A percentile compares a stretch with the other conserved stretches of the same genome.
These are phyloP conservation scores for Paracanthobrama guichenoti DNA, from an alignment of 2,113 vertebrate genomes.

Conservation along the genomic window DNA sequence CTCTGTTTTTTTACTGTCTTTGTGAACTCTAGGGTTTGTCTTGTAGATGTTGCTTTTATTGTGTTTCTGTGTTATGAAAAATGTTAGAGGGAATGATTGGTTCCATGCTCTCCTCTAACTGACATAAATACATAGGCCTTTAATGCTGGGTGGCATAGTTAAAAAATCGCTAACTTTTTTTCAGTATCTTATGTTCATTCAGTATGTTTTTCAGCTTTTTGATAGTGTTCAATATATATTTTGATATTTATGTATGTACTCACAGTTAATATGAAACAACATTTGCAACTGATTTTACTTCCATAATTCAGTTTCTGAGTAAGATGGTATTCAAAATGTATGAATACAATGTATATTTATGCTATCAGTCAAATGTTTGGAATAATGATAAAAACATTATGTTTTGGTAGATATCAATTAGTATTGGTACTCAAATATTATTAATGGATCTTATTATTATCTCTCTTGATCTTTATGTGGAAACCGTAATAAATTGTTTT, in stretches of 20 bases:
- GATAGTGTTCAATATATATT: not conserved
- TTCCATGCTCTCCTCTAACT: not conserved
- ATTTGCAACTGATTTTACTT: not conserved
- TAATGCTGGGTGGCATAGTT: not conserved
- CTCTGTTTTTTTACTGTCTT: not conserved
- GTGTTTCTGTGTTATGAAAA: not conserved
- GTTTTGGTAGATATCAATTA: not conserved
- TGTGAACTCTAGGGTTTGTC: not conserved
- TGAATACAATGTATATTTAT: too few species aligned
- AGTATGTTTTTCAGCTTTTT: not conserved
- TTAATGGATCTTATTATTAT: too few species aligned
- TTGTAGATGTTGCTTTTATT: not conserved
- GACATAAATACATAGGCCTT: not conserved
- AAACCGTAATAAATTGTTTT: too few species aligned
- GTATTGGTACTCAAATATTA: not conserved
- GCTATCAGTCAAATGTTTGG: too few species aligned
- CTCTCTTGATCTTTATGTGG: too few species aligned
- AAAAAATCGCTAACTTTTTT: not conserved
- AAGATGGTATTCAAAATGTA: not conserved
- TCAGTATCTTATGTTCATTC: not conserved
- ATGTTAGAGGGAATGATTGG: not conserved
- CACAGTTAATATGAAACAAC: not conserved
- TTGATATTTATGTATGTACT: not conserved
- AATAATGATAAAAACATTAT: too few species aligned
- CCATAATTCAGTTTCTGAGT: not conserved